Conservation (phyloP, 2,113 vertebrate species). For the Verasper variegatus region DNA sequence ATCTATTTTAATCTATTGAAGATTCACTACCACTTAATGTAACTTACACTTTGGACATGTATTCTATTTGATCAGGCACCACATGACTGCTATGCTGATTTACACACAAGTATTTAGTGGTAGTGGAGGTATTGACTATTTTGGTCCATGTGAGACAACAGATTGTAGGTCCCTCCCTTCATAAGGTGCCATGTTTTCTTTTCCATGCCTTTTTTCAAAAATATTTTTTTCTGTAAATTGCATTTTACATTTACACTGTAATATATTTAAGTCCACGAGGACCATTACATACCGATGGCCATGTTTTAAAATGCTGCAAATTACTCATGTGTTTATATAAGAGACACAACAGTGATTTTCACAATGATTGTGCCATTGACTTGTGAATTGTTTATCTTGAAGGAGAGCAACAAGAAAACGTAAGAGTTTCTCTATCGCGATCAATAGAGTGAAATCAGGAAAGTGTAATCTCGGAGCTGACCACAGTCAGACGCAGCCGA, state of each 20-base stretch:
- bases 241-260: neutral
- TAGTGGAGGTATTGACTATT: slow-evolving; percentile 8
- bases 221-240: too few relatives aligned
- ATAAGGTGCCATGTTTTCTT: too few relatives aligned
- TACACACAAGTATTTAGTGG: slow-evolving; percentile 5
- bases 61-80: neutral
- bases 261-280: neutral
- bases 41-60: slow-evolving; percentile 9
- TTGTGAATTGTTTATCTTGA: slow-evolving; percentile 43
- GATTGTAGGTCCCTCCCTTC: neutral
- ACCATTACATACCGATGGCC: neutral
- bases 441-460: slow-evolving; percentile 40
- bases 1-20: neutral
- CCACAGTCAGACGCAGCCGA: slow-evolving; percentile 29
- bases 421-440: slow-evolving; percentile 30
- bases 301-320: neutral
- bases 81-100: neutral
- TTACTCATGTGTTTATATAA: too few relatives aligned
- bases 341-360: too few relatives aligned
- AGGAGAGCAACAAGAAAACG: neutral
- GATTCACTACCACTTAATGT: slow-evolving; percentile 1
- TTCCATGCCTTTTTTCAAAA: too few relatives aligned
- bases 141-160: slow-evolving; percentile 5
- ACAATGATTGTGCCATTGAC: slow-evolving; percentile 4
- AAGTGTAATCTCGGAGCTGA: slow-evolving; percentile 52